These are phyloP conservation scores for Pogonomyrmex californicus DNA, from an alignment of 1,140 invertebrate species.

Conservation along the genomic window DNA sequence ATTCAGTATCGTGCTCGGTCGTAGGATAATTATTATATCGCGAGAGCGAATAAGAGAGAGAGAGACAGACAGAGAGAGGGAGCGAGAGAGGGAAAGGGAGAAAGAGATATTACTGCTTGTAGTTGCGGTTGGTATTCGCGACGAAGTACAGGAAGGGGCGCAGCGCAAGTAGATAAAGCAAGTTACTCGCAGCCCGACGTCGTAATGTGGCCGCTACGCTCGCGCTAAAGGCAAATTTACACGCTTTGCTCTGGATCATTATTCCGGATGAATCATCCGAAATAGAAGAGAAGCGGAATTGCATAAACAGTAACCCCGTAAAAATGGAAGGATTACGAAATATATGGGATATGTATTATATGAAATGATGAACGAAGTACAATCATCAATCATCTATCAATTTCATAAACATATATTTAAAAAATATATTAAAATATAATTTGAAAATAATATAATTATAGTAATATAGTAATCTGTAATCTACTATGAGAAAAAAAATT, in stretches of 20 bases:
- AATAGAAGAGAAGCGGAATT: slow-evolving; percentile 17
- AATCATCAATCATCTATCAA: not conserved
- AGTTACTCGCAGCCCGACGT: slow-evolving; percentile 65
- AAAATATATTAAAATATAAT: not conserved
- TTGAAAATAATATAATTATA: no score
- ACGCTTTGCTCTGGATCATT: slow-evolving; percentile 33
- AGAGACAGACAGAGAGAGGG: slow-evolving; percentile 18
- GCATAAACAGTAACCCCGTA: not conserved
- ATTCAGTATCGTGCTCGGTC: slow-evolving; percentile 47
- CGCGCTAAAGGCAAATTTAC: slow-evolving; percentile 59
- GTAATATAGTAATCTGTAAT: no score
- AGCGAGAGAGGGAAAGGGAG: slow-evolving; percentile 21
- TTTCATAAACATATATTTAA: not conserved
- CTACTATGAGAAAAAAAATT: not conserved
- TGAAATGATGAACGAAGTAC: not conserved
- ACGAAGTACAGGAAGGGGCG: slow-evolving; percentile 64
- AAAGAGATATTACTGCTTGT: slow-evolving; percentile 66
- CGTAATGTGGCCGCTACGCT: slow-evolving; percentile 49
- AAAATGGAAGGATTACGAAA: not conserved
- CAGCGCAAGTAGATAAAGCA: slow-evolving; percentile 69
- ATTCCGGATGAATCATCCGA: slow-evolving; percentile 33
- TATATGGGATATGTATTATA: not conserved
- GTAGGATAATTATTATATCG: slow-evolving; percentile 61
- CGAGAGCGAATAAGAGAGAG: slow-evolving; percentile 20
- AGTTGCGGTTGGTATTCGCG: slow-evolving; percentile 60